Evolutionary conservation across 2,888 invertebrate species (phyloP), one percentile per base, ranked within the genome.

Genomic region (Dryocosmus kuriphilus): DNA sequence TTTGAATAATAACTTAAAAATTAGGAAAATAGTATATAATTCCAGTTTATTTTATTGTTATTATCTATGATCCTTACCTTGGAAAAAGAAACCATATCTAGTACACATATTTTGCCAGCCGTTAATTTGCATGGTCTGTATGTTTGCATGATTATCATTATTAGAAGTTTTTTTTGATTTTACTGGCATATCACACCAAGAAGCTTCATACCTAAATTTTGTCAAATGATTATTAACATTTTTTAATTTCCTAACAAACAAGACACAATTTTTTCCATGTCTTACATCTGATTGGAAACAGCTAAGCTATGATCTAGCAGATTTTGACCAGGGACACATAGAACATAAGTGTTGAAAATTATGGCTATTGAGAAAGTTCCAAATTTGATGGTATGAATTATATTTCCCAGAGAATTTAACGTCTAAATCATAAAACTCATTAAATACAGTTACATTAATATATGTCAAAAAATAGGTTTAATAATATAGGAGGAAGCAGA

Each of bases 51-150:
- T n/a, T n/a, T n/a, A n/a, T 38, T 11, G 38, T 38, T 2, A 38
- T 38, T 38, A 38, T n/a, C n/a, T n/a, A n/a, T n/a, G n/a, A n/a
- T n/a, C n/a, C 46, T 51, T 51, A 71, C 71, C 14, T 65, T 65
- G 2, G 65, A 32, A 46, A 71, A 46, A 51, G 19, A 30, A 1
- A 30, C n/a, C 27, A 51, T n/a, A 5, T 51, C 11, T 27, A 67
- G 30, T 27, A 27, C 9, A 9, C 19, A 27, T 19, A 51, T 8
- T 67, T 46, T 27, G 14, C 71, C 51, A 71, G n/a, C n/a, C 2
- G 46, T 71, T 30, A 71, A 27, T 71, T 51, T 71, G n/a, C 71
- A 71, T 1, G 71, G 67, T 46, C 67, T 67, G 16, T 27, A 16
- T 27, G 24, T 24, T 41, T 41, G 41, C 16, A 46, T 19, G 14